Evolutionary conservation across 2,113 vertebrate genomes (phyloP).

Genomic region (Coptodon bakossiorum): DNA sequence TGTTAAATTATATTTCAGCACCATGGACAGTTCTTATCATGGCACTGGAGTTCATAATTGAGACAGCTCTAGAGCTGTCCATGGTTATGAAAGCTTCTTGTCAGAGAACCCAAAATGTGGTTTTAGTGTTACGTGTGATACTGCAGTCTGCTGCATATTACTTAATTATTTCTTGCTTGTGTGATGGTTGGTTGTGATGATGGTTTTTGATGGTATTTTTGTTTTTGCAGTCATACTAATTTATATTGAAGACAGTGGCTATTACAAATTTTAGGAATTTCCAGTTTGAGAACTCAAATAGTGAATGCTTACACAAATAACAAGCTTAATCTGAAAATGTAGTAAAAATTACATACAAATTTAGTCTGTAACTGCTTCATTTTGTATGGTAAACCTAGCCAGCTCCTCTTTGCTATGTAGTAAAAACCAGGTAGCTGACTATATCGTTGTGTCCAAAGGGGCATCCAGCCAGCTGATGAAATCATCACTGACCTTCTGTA

Average conservation of each 20-base stretch:
- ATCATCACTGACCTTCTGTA: slow-evolving; percentile 36
- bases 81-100: background rate
- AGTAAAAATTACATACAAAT: background rate
- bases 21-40: slow-evolving; percentile 8
- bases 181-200: background rate
- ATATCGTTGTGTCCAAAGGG: background rate
- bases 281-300: background rate
- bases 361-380: background rate
- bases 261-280: background rate
- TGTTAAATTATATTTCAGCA: slow-evolving; percentile 3
- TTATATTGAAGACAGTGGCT: background rate
- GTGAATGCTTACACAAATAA: background rate
- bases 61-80: background rate
- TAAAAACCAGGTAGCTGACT: background rate
- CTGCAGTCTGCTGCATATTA: background rate
- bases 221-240: background rate
- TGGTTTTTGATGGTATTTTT: background rate
- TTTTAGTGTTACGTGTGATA: background rate
- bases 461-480: slow-evolving; percentile 15
- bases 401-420: background rate
- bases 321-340: background rate
- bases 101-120: background rate
- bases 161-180: background rate
- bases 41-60: background rate
- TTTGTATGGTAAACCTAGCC: background rate